phyloP scores from a whole-genome alignment of 2,113 vertebrate species.

The Pyrgilauda ruficollis region DNA sequence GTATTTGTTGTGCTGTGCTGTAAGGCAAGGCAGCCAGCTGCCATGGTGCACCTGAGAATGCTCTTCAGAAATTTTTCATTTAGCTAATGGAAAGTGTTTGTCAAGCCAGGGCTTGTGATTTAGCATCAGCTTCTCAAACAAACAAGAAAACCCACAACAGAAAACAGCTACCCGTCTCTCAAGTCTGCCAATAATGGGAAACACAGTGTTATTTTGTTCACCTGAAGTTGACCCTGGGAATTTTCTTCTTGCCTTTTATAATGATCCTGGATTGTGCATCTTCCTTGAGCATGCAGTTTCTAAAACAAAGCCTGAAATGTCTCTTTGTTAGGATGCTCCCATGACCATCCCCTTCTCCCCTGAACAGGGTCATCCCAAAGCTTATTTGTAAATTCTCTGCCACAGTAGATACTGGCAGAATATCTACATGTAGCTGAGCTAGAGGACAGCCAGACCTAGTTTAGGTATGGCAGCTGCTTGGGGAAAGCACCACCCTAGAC shows the following conservation, averaged over 20 bases:
- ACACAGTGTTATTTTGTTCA: not conserved
- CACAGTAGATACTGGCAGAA: not conserved
- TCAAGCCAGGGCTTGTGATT: not conserved
- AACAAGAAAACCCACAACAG: not conserved
- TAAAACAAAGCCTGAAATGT: not conserved
- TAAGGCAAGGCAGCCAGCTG: not conserved
- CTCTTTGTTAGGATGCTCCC: not conserved
- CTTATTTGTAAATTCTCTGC: not conserved
- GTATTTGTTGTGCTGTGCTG: constrained; percentile 7
- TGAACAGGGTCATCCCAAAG: not conserved
- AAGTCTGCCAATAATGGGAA: not conserved
- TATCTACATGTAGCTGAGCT: not conserved
- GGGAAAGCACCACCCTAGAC: not conserved
- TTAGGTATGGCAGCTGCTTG: not conserved
- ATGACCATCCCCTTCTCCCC: not conserved
- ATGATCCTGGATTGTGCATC: not conserved
- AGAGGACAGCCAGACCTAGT: not conserved
- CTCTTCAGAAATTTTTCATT: constrained; percentile 1
- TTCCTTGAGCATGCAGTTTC: not conserved
- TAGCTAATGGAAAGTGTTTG: not conserved
- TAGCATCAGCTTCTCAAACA: constrained; percentile 1
- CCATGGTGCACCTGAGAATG: constrained; percentile 28
- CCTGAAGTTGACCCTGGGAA: not conserved
- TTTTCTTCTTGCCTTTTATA: not conserved
- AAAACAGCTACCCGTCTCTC: not conserved